These are phyloP conservation scores for Pissodes strobi DNA, from an alignment of 1,140 invertebrate genomes.

Conservation along the genomic window DNA sequence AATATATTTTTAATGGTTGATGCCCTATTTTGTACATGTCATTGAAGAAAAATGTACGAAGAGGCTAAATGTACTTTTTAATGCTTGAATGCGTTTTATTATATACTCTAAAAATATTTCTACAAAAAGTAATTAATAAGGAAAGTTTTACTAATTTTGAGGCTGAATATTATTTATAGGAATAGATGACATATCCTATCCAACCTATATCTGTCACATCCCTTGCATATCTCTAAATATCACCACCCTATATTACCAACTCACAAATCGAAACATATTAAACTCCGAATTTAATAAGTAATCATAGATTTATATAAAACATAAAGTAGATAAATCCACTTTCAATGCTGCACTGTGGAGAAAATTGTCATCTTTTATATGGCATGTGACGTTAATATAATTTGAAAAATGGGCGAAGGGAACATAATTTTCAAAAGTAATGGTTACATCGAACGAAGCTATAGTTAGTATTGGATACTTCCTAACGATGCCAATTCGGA, in stretches of 20 bases:
- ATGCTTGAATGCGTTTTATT: constrained; percentile 24
- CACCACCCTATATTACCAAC: too few relatives aligned
- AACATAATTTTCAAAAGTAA: too few relatives aligned
- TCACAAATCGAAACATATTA: constrained; percentile 3
- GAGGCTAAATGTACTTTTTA: constrained; percentile 20
- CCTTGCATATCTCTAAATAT: constrained; percentile 26
- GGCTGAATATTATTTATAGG: constrained; percentile 16
- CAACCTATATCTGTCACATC: constrained; percentile 2
- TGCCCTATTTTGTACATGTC: constrained; percentile 26
- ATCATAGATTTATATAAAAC: too few relatives aligned
- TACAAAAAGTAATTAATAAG: constrained; percentile 5
- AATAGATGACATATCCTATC: constrained; percentile 21
- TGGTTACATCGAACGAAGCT: too few relatives aligned
- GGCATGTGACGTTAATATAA: too few relatives aligned
- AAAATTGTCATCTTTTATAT: too few relatives aligned
- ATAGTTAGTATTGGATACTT: too few relatives aligned
- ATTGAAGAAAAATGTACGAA: constrained; percentile 20
- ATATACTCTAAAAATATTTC: constrained; percentile 23
- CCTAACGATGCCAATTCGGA: too few relatives aligned
- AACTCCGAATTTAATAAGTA: too few relatives aligned
- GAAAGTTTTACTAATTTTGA: constrained; percentile 20
- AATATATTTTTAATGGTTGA: constrained; percentile 30
- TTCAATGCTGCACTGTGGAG: too few relatives aligned
- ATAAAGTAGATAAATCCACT: too few relatives aligned
- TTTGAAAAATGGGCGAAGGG: too few relatives aligned